These are phyloP conservation scores for Erpetoichthys calabaricus DNA, from an alignment of 2,797 vertebrate genomes.

Conservation along the genomic window DNA sequence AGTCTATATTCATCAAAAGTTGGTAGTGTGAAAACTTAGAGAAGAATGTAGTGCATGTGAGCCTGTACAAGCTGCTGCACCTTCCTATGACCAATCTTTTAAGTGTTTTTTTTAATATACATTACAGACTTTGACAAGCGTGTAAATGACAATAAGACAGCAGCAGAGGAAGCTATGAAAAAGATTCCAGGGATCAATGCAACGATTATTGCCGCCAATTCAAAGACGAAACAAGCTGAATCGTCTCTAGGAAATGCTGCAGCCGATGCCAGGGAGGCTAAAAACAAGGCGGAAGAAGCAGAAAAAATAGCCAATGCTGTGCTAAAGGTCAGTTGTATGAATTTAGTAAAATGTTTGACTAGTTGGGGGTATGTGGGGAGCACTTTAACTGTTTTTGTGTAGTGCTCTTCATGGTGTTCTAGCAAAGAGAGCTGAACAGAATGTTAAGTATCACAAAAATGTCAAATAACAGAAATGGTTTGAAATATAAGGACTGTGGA, in stretches of 20 bases:
- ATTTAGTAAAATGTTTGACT: not conserved
- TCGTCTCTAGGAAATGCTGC: slow-evolving; percentile 68
- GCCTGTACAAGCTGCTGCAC: no score
- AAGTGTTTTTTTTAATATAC: not conserved
- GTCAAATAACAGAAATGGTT: not conserved
- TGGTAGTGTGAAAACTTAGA: no score
- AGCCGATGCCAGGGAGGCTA: slow-evolving; percentile 70
- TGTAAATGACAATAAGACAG: slow-evolving; percentile 93
- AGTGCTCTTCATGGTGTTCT: no score
- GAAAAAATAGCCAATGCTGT: slow-evolving; percentile 70
- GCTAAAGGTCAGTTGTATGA: slow-evolving; percentile 56
- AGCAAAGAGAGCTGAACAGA: not conserved
- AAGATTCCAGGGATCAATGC: slow-evolving; percentile 75
- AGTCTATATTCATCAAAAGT: no score
- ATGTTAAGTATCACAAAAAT: not conserved
- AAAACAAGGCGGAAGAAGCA: slow-evolving; percentile 70
- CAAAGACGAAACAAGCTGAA: slow-evolving; percentile 75
- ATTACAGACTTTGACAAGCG: slow-evolving; percentile 76
- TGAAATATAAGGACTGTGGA: no score
- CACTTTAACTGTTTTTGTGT: not conserved
- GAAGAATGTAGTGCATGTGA: no score
- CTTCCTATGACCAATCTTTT: no score
- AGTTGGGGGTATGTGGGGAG: not conserved
- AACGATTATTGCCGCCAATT: slow-evolving; percentile 71
- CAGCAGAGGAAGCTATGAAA: slow-evolving; percentile 77